Base-by-base conservation (phyloP, 2,113 vertebrate species). In the Dermatemys mawii region DNA sequence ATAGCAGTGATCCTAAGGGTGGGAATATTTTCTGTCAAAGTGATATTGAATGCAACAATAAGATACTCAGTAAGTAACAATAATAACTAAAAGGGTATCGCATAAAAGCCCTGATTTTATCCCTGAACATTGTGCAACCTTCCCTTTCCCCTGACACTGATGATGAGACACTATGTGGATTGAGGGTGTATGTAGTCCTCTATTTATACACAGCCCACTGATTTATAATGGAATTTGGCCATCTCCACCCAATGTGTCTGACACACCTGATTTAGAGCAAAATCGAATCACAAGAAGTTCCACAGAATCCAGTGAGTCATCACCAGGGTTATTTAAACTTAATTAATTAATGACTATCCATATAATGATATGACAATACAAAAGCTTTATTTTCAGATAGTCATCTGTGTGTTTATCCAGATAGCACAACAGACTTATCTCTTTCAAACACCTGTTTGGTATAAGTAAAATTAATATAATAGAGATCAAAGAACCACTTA, bases 351-450 rank as follows among this genome's bases (percentile, higher is more conserved):
- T 79, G 48, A 24, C 11, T 79, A 16, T 83, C 73, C 7, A 46
- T 78, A 35, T 2, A 86, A 44, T 14, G 3, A 44, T 86, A 9
- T 60, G 53, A 27, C 44, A 92, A 48, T 49, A 22, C 46, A 83
- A 83, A 93, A 84, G 38, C 51, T 89, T 92, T 84, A 84, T 86
- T 92, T 95, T 67, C 82, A 89, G 81, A 67, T 92, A 81, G 87
- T 38, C 6, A 24, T 57, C 6, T 63, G 53, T 41, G 6, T 63
- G 38, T 91, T 90, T 93, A 91, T 90, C 11, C 67, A 60, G 44
- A 57, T 55, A 38, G 4, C 46, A 35, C 44, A 50, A 55, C 5
- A 13, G 2, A 46, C 26, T 92, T 88, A 90, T 90, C 11, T 35
- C 9, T 78, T 87, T 89, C 49, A 63, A 81, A 48, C 50, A 90